Evolutionary conservation across 1,140 invertebrate species (phyloP).

Genomic region (Popillia japonica): DNA sequence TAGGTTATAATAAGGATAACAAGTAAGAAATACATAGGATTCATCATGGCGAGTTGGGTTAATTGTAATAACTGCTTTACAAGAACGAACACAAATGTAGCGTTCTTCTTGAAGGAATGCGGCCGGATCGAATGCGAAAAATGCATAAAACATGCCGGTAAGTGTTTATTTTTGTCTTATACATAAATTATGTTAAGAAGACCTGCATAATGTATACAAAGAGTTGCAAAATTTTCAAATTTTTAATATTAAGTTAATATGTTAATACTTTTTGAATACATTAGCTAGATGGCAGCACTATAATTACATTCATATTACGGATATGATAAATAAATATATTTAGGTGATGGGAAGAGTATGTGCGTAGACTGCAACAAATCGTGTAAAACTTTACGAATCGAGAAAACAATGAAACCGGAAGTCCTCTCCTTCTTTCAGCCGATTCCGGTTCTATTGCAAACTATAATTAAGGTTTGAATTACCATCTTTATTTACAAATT

Average conservation of each 20-base stretch:
- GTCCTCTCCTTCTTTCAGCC: constrained; percentile 14
- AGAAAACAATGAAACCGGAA: constrained; percentile 16
- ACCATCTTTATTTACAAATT: neutral
- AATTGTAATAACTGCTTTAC: constrained; percentile 54
- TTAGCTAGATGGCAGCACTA: too few species aligned
- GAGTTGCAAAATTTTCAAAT: too few species aligned
- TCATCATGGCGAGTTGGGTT: constrained; percentile 48
- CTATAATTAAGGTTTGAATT: neutral
- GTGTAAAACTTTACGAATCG: neutral
- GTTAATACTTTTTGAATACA: too few species aligned
- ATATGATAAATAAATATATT: too few species aligned
- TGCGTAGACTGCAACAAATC: constrained; percentile 43
- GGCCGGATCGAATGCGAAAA: constrained; percentile 53
- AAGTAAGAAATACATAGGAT: too few species aligned
- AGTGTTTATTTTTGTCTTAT: neutral
- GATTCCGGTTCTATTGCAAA: neutral
- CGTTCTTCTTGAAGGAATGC: constrained; percentile 52
- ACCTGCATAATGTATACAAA: too few species aligned
- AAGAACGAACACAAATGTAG: constrained; percentile 43
- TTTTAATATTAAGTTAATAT: too few species aligned
- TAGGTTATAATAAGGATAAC: too few species aligned
- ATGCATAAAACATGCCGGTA: constrained; percentile 42
- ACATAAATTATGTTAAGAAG: constrained; percentile 32
- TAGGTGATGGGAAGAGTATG: constrained; percentile 43
- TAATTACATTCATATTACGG: neutral